phyloP scores from a whole-genome alignment of 2,113 vertebrate species.

The Mugil cephalus region DNA sequence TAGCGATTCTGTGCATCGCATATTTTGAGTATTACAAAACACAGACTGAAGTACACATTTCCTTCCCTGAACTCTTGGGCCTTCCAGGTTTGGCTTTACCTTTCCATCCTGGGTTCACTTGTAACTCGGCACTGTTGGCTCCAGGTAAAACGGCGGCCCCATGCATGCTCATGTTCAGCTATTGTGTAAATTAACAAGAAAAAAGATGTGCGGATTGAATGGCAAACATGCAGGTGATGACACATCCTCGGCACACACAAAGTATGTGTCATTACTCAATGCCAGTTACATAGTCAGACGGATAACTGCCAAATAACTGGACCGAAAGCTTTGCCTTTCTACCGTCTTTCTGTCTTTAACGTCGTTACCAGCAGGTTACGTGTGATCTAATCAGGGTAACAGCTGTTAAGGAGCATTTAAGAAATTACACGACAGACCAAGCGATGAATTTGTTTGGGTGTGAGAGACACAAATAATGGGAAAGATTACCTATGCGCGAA shows the following conservation, averaged over 20 bases:
- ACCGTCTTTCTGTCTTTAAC: neutral
- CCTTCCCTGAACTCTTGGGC: slow-evolving; percentile 53
- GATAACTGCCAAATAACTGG: slow-evolving; percentile 46
- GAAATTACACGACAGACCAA: slow-evolving; percentile 8
- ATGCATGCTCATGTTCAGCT: slow-evolving; percentile 80
- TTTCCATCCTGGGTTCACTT: slow-evolving; percentile 72
- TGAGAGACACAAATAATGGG: slow-evolving; percentile 33
- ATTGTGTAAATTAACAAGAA: slow-evolving; percentile 85
- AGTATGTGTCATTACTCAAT: slow-evolving; percentile 80
- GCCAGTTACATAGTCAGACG: slow-evolving; percentile 61
- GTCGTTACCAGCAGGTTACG: too few species aligned
- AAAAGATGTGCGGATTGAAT: slow-evolving; percentile 81
- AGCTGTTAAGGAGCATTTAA: slow-evolving; percentile 6
- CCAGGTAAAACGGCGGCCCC: slow-evolving; percentile 78
- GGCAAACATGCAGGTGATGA: slow-evolving; percentile 85
- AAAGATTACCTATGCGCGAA: slow-evolving; percentile 58
- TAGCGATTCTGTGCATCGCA: slow-evolving; percentile 16
- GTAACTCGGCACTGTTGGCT: slow-evolving; percentile 83
- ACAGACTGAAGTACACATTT: slow-evolving; percentile 22
- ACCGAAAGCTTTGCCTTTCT: neutral
- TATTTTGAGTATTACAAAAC: slow-evolving; percentile 29
- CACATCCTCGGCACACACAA: slow-evolving; percentile 75
- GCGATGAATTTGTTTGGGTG: slow-evolving; percentile 43
- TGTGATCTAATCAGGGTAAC: neutral
- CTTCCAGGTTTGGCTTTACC: slow-evolving; percentile 66